Evolutionary conservation across 2,113 vertebrate species (phyloP), one percentile per base, ranked within the genome.

Genomic region (Limanda limanda): DNA sequence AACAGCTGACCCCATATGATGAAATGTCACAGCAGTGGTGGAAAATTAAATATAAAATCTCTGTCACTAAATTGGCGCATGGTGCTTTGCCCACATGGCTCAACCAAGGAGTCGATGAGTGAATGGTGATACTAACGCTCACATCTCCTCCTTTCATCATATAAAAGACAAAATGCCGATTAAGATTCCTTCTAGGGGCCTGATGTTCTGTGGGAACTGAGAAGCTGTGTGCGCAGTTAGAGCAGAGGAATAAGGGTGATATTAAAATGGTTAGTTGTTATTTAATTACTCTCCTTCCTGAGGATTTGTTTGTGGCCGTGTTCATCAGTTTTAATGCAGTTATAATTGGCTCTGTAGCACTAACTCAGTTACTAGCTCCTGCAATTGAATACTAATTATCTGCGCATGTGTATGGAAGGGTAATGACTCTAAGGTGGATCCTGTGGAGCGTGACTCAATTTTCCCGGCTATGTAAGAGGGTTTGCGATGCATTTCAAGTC

Each of bases 351-450:
- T 71, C 74, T 62, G 51, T 74, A 67, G 52, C 71, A 70, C 66
- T 68, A 77, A 85, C 71, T 64, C 75, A 72, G 20, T 88, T 80
- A 71, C 67, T 37, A 78, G 24, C 15, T 70, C 62, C 81, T 78
- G 71, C 70, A 75, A 66, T 31, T 74, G 79, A 86, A 84, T 77
- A 54, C 57, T 68, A 82, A 82, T 88, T 79, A 85, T 47, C 23
- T 60, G 56, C 58, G 63, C 74, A 61, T 71, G 77, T 76, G 68
- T 76, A 66, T 61, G 51, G 61, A 77, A 68, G 37, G 35, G 40
- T 83, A 83, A 89, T 82, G 82, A 82, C 71, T 81, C 88, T 71
- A 89, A 79, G 79, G 66, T 82, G 55, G 71, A 65, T 90, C 87
- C 71, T 58, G 76, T 55, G 63, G 77, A 78, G 66, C 82, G 76